Evolutionary conservation across 2,888 invertebrate species (phyloP).

Genomic region (Heteromurus nitidus): DNA sequence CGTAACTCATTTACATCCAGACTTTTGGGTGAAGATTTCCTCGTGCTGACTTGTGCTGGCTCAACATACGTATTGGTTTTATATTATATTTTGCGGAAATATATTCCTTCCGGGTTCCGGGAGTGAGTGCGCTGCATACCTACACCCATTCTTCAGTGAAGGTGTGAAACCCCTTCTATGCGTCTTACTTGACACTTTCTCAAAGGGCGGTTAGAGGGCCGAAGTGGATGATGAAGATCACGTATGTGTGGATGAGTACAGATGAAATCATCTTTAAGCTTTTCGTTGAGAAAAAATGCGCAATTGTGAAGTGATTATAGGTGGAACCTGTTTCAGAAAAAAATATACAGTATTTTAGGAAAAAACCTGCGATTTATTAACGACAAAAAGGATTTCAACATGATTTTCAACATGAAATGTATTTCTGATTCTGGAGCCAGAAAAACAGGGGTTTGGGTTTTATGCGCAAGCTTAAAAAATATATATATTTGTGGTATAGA

Average conservation of each 20-base stretch:
- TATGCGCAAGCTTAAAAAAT: too few relatives aligned
- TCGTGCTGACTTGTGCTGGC: background rate
- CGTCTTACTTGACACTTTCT: conserved; percentile 9
- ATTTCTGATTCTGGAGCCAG: background rate
- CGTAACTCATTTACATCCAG: background rate
- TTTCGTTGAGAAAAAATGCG: conserved; percentile 28
- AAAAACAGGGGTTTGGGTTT: too few relatives aligned
- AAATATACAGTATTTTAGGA: background rate
- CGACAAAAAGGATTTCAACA: background rate
- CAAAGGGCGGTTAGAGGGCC: conserved; percentile 28
- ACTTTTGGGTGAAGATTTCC: background rate
- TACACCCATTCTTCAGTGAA: background rate
- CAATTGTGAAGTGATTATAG: conserved; percentile 31
- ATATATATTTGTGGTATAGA: background rate
- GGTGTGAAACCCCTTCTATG: conserved; percentile 2
- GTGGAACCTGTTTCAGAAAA: conserved; percentile 38
- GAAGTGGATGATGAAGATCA: conserved; percentile 12
- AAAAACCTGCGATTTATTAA: background rate
- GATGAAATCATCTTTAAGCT: conserved; percentile 35
- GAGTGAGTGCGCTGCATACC: conserved; percentile 3
- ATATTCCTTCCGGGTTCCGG: too few relatives aligned
- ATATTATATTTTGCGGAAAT: background rate
- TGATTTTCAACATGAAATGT: background rate
- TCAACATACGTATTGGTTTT: background rate
- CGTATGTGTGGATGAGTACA: conserved; percentile 21